phyloP scores from a whole-genome alignment of 2,888 invertebrate species.

The Lissonota sp. region DNA sequence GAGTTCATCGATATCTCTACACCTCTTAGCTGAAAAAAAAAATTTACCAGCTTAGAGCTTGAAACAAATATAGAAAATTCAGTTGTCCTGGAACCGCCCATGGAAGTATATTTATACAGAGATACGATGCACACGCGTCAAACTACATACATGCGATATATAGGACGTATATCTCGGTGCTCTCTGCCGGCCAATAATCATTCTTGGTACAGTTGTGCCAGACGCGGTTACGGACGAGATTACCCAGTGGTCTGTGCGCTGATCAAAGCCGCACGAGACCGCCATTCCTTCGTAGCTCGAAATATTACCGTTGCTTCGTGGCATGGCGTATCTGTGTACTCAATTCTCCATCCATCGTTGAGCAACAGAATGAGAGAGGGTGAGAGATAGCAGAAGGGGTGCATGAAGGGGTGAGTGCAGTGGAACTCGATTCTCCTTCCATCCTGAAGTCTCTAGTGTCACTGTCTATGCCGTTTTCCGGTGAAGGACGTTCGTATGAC shows the following conservation, averaged over 20 bases:
- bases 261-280: constrained; percentile 65
- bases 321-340: constrained; percentile 4
- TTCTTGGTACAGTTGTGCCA: constrained; percentile 67
- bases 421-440: constrained; percentile 76
- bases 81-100: no score
- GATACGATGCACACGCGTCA: background rate
- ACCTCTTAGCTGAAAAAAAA: no score
- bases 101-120: background rate
- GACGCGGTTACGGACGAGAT: constrained; percentile 66
- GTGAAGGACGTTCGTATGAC: constrained; percentile 37
- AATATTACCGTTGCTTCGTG: constrained; percentile 53
- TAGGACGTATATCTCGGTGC: constrained; percentile 11
- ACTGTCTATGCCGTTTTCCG: constrained; percentile 60
- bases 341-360: constrained; percentile 32
- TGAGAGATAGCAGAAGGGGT: background rate
- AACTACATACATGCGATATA: constrained; percentile 26
- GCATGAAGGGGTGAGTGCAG: constrained; percentile 25
- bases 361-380: constrained; percentile 1
- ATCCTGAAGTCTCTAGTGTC: constrained; percentile 63
- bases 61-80: no score
- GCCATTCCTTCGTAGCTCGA: constrained; percentile 43
- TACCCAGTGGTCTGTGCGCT: constrained; percentile 66
- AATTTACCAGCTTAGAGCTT: no score
- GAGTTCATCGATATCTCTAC: no score
- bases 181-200: constrained; percentile 64